Base-by-base conservation (phyloP, 2,113 vertebrate genomes). In the Anoura caudifer region DNA sequence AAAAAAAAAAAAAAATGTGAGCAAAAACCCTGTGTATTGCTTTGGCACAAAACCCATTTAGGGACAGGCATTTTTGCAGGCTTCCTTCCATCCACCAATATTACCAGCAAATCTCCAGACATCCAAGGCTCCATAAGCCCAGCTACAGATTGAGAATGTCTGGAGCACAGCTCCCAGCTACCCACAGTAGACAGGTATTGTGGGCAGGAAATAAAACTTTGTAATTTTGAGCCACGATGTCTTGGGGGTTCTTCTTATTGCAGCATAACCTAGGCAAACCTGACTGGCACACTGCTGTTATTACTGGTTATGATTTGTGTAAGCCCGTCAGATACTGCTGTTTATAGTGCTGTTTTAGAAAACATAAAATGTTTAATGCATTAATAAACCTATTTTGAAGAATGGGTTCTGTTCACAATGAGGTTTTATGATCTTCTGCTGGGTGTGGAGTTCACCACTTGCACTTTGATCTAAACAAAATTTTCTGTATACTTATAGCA, bases 401-500 rank as follows among this genome's bases (percentile, higher is more conserved):
- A 85, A 52, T 56, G 20, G 10, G 9, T 89, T 84, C 85, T 65
- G 24, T 89, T 87, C 36, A 88, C 84, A 82, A 77, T n/a, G 50
- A 67, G 3, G 14, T 73, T 69, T 82, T 73, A 75, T 41, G 14
- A 67, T 67, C 41, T 67, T 81, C 52, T 80, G 16, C 45, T 76
- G 43, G 17, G n/a, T 52, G 5, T 33, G 31, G 50, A 90, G 22
- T 96, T 94, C 43, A 86, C n/a, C 67, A 94, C 8, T 61, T 94
- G 52, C 4, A 87, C 2, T 77, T 75, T 87, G 47, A 82, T 45
- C 81, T 87, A 82, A 91, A 90, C 8, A 92, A 52, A 94, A 77
- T 73, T 65, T 85, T 82, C 77, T 72, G 10, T 89, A 45, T 56
- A 93, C 87, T 86, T 82, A 76, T 89, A 88, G 61, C 33, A 90